Percentiles rank a stretch among this genome's conserved stretches.
phyloP scores from a whole-genome alignment of 2,113 vertebrate species.

The Pyrgilauda ruficollis region DNA sequence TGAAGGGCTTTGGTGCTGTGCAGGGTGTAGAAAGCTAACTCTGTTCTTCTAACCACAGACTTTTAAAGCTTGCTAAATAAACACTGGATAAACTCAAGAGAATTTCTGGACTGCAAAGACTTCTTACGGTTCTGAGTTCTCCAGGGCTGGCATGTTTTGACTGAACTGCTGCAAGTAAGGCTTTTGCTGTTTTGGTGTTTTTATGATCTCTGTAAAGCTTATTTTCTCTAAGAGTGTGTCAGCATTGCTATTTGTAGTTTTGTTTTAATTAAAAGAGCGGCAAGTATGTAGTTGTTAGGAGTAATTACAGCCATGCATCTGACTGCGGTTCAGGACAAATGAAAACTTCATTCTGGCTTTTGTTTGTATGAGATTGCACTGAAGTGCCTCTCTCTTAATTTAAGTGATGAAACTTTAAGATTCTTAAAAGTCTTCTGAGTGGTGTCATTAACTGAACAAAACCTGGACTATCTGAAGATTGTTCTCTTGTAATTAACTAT shows the following conservation, averaged over 20 bases:
- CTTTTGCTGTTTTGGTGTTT: constrained; percentile 58
- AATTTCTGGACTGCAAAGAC: constrained; percentile 65
- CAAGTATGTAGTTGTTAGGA: constrained; percentile 60
- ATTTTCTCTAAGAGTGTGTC: constrained; percentile 66
- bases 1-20: constrained; percentile 54
- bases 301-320: constrained; percentile 51
- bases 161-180: constrained; percentile 76
- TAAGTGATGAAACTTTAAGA: constrained; percentile 23
- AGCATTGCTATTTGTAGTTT: constrained; percentile 45
- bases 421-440: constrained; percentile 5
- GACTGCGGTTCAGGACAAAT: constrained; percentile 17
- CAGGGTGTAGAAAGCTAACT: constrained; percentile 56
- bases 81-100: constrained; percentile 67
- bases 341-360: constrained; percentile 40
- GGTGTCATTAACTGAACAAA: neutral
- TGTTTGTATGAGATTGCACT: constrained; percentile 52
- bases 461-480: neutral
- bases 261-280: constrained; percentile 37
- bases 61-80: constrained; percentile 71
- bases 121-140: constrained; percentile 67
- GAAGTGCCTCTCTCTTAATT: constrained; percentile 18
- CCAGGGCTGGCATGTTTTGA: constrained; percentile 71
- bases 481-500: neutral
- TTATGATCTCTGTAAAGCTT: constrained; percentile 64
- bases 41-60: constrained; percentile 41